These are phyloP conservation scores for Darevskia mixta DNA, from an alignment of 2,797 vertebrate genomes.

Conservation along the genomic window DNA sequence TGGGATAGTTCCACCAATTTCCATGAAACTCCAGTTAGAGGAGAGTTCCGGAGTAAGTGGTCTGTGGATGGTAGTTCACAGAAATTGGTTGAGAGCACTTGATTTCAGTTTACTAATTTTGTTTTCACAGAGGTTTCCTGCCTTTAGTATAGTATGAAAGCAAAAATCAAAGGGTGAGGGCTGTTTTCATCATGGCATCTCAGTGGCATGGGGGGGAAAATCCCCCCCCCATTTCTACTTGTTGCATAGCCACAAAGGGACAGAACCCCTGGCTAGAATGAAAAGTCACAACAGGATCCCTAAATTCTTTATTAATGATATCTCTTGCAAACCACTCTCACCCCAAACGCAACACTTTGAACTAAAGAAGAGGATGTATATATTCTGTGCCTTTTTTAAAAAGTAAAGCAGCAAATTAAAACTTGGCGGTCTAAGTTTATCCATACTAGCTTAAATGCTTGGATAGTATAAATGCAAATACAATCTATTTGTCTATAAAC, in stretches of 20 bases:
- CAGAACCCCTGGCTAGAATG: background rate
- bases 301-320: background rate
- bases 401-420: background rate
- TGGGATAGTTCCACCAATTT: background rate
- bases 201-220: too few relatives aligned
- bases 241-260: background rate
- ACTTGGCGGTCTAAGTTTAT: background rate
- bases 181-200: background rate
- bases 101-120: background rate
- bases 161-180: background rate
- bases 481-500: background rate
- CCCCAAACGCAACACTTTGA: background rate
- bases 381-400: background rate
- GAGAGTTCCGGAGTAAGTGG: background rate
- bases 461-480: slow-evolving; percentile 3
- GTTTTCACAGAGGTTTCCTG: background rate
- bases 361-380: background rate
- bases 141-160: background rate
- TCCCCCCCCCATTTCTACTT: background rate
- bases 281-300: background rate
- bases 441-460: background rate
- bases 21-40: background rate
- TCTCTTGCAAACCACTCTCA: background rate
- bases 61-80: background rate
- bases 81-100: background rate